These are phyloP conservation scores for Hormaphis cornu DNA, from an alignment of 1,140 invertebrate genomes.

Conservation along the genomic window DNA sequence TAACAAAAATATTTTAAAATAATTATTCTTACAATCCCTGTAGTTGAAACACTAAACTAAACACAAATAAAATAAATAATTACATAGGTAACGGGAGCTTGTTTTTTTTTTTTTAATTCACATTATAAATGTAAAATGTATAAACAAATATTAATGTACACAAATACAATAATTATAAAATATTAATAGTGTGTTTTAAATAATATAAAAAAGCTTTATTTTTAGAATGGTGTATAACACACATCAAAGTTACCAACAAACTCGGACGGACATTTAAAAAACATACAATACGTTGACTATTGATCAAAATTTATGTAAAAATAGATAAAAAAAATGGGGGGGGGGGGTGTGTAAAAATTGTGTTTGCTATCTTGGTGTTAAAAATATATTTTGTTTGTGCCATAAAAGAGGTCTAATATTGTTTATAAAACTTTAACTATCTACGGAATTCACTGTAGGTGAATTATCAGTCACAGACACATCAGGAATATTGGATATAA, in stretches of 20 bases:
- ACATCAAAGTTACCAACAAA: conserved; percentile 6
- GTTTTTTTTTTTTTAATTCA: no score
- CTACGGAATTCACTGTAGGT: background rate
- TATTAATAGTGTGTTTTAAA: conserved; percentile 2
- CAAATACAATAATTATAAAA: background rate
- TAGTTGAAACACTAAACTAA: conserved; percentile 26
- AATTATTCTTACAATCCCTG: conserved; percentile 21
- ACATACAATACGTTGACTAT: background rate
- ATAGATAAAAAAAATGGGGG: background rate
- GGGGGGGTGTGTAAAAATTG: background rate
- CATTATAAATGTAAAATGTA: background rate
- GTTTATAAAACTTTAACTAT: background rate
- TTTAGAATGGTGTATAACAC: background rate
- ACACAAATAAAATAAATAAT: conserved; percentile 20
- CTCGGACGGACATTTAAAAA: conserved; percentile 23
- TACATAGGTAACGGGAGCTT: conserved; percentile 21
- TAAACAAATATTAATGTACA: background rate
- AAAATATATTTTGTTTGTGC: background rate
- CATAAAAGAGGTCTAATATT: background rate
- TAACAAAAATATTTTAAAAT: conserved; percentile 26
- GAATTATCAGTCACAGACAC: background rate
- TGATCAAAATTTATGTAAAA: conserved; percentile 1
- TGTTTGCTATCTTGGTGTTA: conserved; percentile 1
- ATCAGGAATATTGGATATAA: background rate
- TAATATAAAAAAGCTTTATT: background rate